Evolutionary conservation across 2,797 vertebrate species (phyloP).

Genomic region (Pseudomugil tenellus): DNA sequence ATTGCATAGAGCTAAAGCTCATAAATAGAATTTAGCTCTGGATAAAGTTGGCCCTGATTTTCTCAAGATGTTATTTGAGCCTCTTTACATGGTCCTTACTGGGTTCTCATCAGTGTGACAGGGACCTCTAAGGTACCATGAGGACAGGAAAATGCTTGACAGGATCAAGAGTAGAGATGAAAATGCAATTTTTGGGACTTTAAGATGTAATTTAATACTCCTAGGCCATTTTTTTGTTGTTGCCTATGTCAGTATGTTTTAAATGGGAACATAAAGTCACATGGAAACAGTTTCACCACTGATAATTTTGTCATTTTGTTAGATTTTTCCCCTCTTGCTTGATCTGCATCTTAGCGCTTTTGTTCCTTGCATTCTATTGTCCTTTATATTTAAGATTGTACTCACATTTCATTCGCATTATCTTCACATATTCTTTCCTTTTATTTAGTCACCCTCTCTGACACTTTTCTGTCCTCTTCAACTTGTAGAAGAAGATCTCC

Average conservation of each 20-base stretch:
- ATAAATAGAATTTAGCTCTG: conserved; percentile 50
- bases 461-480: not conserved
- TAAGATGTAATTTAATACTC: conserved; percentile 64
- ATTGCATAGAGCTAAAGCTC: conserved; percentile 44
- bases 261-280: conserved; percentile 65
- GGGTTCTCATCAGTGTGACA: conserved; percentile 36
- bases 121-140: conserved; percentile 19
- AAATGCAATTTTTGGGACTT: conserved; percentile 16
- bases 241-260: conserved; percentile 43
- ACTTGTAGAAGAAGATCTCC: conserved; percentile 43
- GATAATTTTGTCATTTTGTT: conserved; percentile 69
- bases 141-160: conserved; percentile 11
- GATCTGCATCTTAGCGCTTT: conserved; percentile 14
- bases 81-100: conserved; percentile 50
- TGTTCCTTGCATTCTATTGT: conserved; percentile 9
- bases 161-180: conserved; percentile 29
- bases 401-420: no score
- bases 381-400: conserved; percentile 13
- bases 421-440: conserved; percentile 21
- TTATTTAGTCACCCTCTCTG: conserved; percentile 1
- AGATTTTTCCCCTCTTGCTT: conserved; percentile 40
- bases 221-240: conserved; percentile 12
- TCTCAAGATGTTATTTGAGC: conserved; percentile 71
- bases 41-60: conserved; percentile 59
- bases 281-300: conserved; percentile 74